Base-by-base conservation (phyloP, 1,140 invertebrate genomes). In the Brachionus rotundiformis region DNA sequence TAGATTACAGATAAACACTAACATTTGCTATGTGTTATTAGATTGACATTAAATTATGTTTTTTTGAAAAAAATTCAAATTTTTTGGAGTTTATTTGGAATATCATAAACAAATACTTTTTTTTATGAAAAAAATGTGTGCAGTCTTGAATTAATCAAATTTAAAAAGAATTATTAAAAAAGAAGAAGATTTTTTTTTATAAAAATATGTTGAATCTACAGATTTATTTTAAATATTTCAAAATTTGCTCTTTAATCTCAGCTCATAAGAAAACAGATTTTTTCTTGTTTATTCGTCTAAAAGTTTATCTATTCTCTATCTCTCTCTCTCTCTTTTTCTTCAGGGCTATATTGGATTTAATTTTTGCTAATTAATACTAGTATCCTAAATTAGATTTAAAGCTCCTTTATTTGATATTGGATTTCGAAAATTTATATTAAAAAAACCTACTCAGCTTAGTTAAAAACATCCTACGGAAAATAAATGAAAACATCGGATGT, bases 41-140 rank as follows among this genome's bases (percentile, higher is more conserved):
- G 47, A 54, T 54, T 54, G 47, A 54, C 47, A 54, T 54, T 54
- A 54, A 54, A 54, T 54, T 54, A 54, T 54, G n/a, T 19, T 54
- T 54, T 54, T 5, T n/a, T 25, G 1, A 54, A 54, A 19, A 54
- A 54, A 2, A 23, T 25, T 54, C 5, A 54, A 54, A 54, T 54
- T 23, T 54, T 54, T 54, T 54, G n/a, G 19, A 54, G 47, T 54
- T 54, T 54, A 19, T 54, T 54, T 54, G 47, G 47, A 54, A 54
- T 54, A 54, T 54, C n/a, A 54, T 54, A 54, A 54, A 54, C 47
- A 54, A 54, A 54, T 19, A 19, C 1, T 54, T 54, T 54, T 54
- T 19, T 19, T 3, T 23, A 54, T 19, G 16, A 54, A 54, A 54
- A 54, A 49, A 54, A 54, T 19, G 6, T 54, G 47, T 54, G n/a